Evolutionary conservation across 2,113 vertebrate species (phyloP), one percentile per base, ranked within the genome.

Genomic region (Elachura formosa): DNA sequence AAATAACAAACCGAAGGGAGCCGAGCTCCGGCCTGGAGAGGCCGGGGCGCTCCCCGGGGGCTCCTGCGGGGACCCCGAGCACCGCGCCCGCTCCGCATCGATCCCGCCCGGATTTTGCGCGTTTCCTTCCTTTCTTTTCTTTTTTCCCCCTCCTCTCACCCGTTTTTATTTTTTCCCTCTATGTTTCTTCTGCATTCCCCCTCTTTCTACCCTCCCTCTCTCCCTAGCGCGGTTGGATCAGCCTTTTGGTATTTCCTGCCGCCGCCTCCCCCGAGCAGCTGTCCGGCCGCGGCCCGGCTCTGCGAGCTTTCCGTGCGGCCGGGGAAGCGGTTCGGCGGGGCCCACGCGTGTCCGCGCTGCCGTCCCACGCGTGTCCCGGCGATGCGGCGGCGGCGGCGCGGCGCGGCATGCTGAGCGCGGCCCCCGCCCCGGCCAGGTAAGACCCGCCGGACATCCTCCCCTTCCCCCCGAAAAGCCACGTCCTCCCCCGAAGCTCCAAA

Each of bases 231-330:
- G 93, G 94, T 92, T 97, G 95, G 96, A 84, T 84, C 84, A 96
- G 96, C 86, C 90, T 89, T 85, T 87, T 96, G 97, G 97, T 93
- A 97, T 97, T 97, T 97, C 97, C 96, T 97, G 96, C 96, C 81
- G 86, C 96, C 84, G 83, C 69, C 94, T 86, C 90, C 58, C 56
- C 58, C 81, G 18, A 85, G 91, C 93, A 94, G 97, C 96, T 95
- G 96, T 79, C 84, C 81, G 74, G 93, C 90, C 66, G 72, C 56
- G 71, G 84, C 91, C 84, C 82, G 83, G 56, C 36, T 51, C 77
- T 79, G 51, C 29, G 83, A 49, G 63, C 82, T 59, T 16, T 73
- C 54, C 46, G 54, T 52, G 86, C 61, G 8, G 54, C 28, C 18
- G 52, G 64, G 68, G 36, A 28, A 82, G 78, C 23, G 40, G 72